Percentiles rank a stretch among this genome's conserved stretches.
Evolutionary conservation across 2,888 invertebrate genomes (phyloP).

Genomic region (Oegoconia quadripuncta): DNA sequence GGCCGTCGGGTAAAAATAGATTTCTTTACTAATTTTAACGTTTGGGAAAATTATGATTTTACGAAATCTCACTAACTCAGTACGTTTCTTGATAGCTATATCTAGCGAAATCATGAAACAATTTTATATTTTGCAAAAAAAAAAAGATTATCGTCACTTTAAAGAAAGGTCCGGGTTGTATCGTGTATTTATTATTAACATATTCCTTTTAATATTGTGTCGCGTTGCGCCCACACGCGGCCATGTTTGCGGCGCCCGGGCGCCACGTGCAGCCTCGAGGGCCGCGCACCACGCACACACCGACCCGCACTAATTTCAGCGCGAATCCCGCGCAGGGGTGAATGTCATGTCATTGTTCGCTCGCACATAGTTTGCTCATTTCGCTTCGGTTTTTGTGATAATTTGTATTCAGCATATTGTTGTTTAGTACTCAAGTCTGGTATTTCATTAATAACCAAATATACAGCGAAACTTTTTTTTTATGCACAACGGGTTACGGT

Average conservation of each 20-base stretch:
- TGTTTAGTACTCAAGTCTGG: too few species aligned
- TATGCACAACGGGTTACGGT: too few species aligned
- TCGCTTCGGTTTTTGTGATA: constrained; percentile 25
- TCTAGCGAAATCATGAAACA: background rate
- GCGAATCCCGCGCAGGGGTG: constrained; percentile 31
- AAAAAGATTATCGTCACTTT: background rate
- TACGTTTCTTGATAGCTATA: background rate
- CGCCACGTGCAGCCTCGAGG: constrained; percentile 53
- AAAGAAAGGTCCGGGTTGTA: background rate
- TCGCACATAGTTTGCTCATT: constrained; percentile 53
- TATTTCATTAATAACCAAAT: too few species aligned
- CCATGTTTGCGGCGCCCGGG: constrained; percentile 46
- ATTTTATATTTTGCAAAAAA: too few species aligned
- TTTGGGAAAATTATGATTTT: too few species aligned
- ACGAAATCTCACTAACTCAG: too few species aligned
- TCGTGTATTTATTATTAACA: constrained; percentile 34
- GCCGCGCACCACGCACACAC: constrained; percentile 25
- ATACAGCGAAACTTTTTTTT: too few species aligned
- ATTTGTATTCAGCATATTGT: too few species aligned
- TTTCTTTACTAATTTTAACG: too few species aligned
- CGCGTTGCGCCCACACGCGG: constrained; percentile 57
- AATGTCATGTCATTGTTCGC: constrained; percentile 23
- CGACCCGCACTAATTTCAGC: constrained; percentile 30
- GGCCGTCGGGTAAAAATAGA: too few species aligned
- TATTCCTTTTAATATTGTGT: constrained; percentile 63